Conservation (phyloP, 2,888 invertebrate species). For the Xylota sylvarum region DNA sequence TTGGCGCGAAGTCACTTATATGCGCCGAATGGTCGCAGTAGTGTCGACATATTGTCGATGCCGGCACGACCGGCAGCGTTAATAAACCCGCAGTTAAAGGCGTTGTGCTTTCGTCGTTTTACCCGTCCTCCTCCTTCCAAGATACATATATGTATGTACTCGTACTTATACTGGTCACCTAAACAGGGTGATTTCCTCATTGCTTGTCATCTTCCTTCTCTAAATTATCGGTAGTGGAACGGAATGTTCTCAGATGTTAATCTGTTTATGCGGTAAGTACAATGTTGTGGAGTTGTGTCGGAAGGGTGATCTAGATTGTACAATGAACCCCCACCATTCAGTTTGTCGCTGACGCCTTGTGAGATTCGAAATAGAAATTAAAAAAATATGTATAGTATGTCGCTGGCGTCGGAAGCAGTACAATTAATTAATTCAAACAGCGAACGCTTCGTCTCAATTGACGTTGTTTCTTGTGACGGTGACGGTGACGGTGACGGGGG, state of each 20-base stretch:
- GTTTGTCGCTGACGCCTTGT: constrained; percentile 41
- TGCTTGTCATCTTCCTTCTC: constrained; percentile 71
- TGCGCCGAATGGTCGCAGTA: constrained; percentile 40
- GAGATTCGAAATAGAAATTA: constrained; percentile 68
- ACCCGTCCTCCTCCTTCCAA: not conserved
- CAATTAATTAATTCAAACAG: constrained; percentile 73
- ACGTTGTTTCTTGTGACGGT: constrained; percentile 20
- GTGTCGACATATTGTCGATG: constrained; percentile 58
- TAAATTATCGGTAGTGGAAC: constrained; percentile 59
- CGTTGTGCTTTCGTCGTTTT: constrained; percentile 53
- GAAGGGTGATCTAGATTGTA: constrained; percentile 69
- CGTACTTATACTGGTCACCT: constrained; percentile 58
- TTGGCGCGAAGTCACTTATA: constrained; percentile 66
- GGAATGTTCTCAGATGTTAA: constrained; percentile 71
- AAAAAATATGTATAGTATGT: constrained; percentile 34
- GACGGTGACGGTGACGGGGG: not conserved
- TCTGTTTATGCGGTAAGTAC: constrained; percentile 52
- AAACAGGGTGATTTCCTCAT: constrained; percentile 75
- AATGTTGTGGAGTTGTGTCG: constrained; percentile 42
- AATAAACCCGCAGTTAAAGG: constrained; percentile 74
- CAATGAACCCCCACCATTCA: constrained; percentile 47
- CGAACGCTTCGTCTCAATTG: constrained; percentile 64
- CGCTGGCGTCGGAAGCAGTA: constrained; percentile 72
- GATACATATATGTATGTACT: not conserved
- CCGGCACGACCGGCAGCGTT: constrained; percentile 51